phyloP scores from a whole-genome alignment of 2,113 vertebrate species.

The Dascyllus trimaculatus region DNA sequence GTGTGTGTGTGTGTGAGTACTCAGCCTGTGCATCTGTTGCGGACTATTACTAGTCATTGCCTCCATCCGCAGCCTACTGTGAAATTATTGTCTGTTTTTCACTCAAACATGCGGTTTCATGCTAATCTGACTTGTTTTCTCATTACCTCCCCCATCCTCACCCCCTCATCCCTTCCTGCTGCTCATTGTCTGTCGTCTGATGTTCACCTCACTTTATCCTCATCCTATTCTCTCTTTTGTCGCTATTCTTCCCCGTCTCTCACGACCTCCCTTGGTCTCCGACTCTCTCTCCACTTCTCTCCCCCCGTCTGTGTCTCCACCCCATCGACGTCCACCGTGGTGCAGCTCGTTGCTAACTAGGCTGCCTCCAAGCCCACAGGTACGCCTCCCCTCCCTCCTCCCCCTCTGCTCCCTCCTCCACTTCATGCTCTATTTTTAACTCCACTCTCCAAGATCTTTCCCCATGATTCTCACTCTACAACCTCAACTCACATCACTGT shows the following conservation, averaged over 20 bases:
- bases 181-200: conserved; percentile 46
- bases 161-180: not conserved
- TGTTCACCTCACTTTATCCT: conserved; percentile 17
- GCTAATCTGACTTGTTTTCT: conserved; percentile 67
- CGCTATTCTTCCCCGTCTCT: not conserved
- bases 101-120: conserved; percentile 46
- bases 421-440: conserved; percentile 80
- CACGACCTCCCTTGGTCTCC: not conserved
- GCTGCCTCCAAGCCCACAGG: conserved; percentile 80
- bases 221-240: conserved; percentile 12
- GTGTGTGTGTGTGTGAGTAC: not conserved
- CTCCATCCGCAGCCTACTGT: conserved; percentile 39
- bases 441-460: conserved; percentile 64
- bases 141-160: conserved; percentile 20
- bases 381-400: conserved; percentile 50
- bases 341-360: conserved; percentile 69
- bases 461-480: conserved; percentile 47
- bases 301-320: conserved; percentile 41
- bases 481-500: conserved; percentile 41
- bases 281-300: not conserved
- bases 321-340: conserved; percentile 41
- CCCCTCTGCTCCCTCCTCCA: conserved; percentile 32
- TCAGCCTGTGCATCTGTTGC: conserved; percentile 24
- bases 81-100: conserved; percentile 60
- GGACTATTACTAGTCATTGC: conserved; percentile 34